phyloP scores from a whole-genome alignment of 2,113 vertebrate genomes.

The Motacilla tschutschensis region DNA sequence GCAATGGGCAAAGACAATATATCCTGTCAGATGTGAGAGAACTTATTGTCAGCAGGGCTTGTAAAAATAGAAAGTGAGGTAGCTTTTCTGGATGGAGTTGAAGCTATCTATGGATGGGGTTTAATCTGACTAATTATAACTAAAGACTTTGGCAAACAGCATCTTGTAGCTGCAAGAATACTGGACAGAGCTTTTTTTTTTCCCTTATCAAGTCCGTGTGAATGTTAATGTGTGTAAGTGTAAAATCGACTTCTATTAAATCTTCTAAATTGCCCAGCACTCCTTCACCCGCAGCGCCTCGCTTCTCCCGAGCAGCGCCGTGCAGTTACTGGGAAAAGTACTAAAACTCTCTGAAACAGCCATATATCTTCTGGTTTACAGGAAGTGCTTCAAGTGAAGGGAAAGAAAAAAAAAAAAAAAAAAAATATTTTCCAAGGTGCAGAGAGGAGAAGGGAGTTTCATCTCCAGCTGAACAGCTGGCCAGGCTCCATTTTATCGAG shows the following conservation, averaged over 20 bases:
- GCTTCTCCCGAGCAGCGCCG: not conserved
- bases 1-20: constrained; percentile 62
- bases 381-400: constrained; percentile 43
- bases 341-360: constrained; percentile 53
- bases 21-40: constrained; percentile 58
- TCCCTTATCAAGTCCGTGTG: not conserved
- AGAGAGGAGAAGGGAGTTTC: not conserved
- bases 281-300: constrained; percentile 45
- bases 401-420: not conserved
- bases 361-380: constrained; percentile 62
- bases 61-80: constrained; percentile 67
- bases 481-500: not conserved
- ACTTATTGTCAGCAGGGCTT: constrained; percentile 64
- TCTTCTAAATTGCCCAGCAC: constrained; percentile 59
- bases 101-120: constrained; percentile 48
- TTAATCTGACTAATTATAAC: constrained; percentile 54
- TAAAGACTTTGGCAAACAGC: constrained; percentile 58
- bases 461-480: not conserved
- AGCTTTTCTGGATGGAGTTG: constrained; percentile 55
- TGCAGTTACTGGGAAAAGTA: constrained; percentile 59
- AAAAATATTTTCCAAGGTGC: not conserved
- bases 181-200: constrained; percentile 2
- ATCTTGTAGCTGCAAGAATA: constrained; percentile 18
- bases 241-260: constrained; percentile 67
- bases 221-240: constrained; percentile 65